phyloP scores from a whole-genome alignment of 53 echinoderm and acorn worm genomes.

The Arbacia lixula region DNA sequence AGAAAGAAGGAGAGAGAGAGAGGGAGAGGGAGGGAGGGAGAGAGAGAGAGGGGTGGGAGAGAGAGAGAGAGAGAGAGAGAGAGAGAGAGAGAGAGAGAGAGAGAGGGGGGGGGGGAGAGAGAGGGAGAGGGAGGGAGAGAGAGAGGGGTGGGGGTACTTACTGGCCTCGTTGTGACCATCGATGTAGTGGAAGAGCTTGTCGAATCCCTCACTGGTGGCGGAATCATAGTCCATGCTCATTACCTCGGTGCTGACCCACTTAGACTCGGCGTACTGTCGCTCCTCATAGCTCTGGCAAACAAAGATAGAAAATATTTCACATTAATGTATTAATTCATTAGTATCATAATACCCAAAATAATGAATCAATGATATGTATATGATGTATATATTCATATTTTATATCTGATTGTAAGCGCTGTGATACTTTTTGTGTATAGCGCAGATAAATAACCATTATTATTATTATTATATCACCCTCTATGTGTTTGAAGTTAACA shows the following conservation, averaged over 20 bases:
- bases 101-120: background rate
- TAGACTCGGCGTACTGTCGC: slow-evolving; percentile 57
- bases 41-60: too few species aligned
- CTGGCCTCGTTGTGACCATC: slow-evolving; percentile 70
- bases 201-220: slow-evolving; percentile 59
- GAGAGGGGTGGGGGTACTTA: slow-evolving; percentile 17
- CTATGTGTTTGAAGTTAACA: too few species aligned
- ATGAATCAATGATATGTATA: background rate
- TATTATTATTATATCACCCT: too few species aligned
- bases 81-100: background rate
- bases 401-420: too few species aligned
- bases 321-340: background rate
- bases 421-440: too few species aligned
- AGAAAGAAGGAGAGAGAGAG: too few species aligned
- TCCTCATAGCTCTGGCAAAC: slow-evolving; percentile 66
- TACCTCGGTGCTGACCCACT: slow-evolving; percentile 73
- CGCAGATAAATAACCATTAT: too few species aligned
- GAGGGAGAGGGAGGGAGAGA: background rate
- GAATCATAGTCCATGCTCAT: slow-evolving; percentile 57
- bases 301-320: background rate
- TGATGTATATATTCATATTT: too few species aligned
- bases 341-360: background rate
- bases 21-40: too few species aligned
- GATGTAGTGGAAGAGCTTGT: slow-evolving; percentile 71
- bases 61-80: background rate